Percentiles rank a stretch among this genome's conserved stretches.
Evolutionary conservation across 2,797 vertebrate genomes (phyloP).

Genomic region (Hafferia zeledoni): DNA sequence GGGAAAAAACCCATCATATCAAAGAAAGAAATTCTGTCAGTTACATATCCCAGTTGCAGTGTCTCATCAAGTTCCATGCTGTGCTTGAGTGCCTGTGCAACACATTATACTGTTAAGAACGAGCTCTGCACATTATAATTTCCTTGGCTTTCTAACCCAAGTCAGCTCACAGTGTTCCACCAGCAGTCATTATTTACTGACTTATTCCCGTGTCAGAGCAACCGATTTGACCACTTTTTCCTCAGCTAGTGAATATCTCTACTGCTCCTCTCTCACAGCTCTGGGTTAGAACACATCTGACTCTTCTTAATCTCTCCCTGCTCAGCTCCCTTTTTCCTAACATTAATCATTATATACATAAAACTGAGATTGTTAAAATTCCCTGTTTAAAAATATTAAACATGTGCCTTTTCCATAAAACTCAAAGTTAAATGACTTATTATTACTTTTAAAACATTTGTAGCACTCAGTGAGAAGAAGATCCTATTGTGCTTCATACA

Average conservation of each 20-base stretch:
- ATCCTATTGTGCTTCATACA: not conserved
- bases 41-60: not conserved
- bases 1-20: not conserved
- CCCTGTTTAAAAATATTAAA: not conserved
- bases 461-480: not conserved
- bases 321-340: not conserved
- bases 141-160: slow-evolving; percentile 1
- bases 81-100: not conserved
- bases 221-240: not conserved
- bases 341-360: not conserved
- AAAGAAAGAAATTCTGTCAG: slow-evolving; percentile 1
- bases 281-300: not conserved
- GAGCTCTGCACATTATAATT: not conserved
- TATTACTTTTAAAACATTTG: not conserved
- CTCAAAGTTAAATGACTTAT: not conserved
- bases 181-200: not conserved
- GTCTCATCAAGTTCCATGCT: slow-evolving; percentile 19
- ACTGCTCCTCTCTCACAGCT: not conserved
- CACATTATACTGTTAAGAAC: not conserved
- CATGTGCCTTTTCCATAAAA: not conserved
- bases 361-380: not conserved
- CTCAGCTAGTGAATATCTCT: not conserved
- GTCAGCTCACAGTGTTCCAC: not conserved
- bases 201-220: not conserved
- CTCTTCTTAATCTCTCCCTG: not conserved